These are phyloP conservation scores for Cryptoblepharus egeriae DNA, from an alignment of 2,797 vertebrate genomes.

Conservation along the genomic window DNA sequence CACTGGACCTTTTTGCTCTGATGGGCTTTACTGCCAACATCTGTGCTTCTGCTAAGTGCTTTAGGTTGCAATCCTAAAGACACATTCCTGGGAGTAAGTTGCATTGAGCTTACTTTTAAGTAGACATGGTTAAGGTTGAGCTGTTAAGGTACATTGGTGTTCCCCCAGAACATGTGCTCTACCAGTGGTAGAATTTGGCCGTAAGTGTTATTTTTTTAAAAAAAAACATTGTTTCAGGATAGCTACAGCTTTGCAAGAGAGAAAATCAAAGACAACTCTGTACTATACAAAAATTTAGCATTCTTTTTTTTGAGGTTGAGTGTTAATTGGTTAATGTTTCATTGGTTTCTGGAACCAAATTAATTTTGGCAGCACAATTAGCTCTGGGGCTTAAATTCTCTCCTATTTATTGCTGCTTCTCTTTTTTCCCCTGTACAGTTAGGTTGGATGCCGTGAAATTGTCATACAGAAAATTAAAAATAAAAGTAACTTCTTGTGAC, in stretches of 20 bases:
- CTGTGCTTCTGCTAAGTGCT: too few relatives aligned
- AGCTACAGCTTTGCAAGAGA: not conserved
- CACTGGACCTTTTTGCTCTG: too few relatives aligned
- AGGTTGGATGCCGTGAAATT: not conserved
- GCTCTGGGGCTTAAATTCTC: not conserved
- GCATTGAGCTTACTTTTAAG: too few relatives aligned
- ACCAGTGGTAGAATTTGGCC: not conserved
- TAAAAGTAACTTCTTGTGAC: not conserved
- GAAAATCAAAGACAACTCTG: not conserved
- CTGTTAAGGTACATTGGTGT: too few relatives aligned
- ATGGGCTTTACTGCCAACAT: too few relatives aligned
- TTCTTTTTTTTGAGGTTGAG: conserved; percentile 29
- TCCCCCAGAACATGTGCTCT: too few relatives aligned
- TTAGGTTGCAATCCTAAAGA: too few relatives aligned
- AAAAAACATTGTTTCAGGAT: not conserved
- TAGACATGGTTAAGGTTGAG: too few relatives aligned
- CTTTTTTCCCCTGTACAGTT: not conserved
- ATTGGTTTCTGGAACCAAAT: not conserved
- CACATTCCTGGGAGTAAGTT: too few relatives aligned
- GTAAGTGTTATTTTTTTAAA: not conserved
- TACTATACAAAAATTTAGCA: conserved; percentile 2
- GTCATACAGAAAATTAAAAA: not conserved
- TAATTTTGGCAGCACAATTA: not conserved
- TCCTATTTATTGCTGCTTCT: conserved; percentile 9
- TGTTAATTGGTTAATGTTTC: conserved; percentile 32